phyloP scores from a whole-genome alignment of 2,113 vertebrate species.

The Barnardius zonarius region DNA sequence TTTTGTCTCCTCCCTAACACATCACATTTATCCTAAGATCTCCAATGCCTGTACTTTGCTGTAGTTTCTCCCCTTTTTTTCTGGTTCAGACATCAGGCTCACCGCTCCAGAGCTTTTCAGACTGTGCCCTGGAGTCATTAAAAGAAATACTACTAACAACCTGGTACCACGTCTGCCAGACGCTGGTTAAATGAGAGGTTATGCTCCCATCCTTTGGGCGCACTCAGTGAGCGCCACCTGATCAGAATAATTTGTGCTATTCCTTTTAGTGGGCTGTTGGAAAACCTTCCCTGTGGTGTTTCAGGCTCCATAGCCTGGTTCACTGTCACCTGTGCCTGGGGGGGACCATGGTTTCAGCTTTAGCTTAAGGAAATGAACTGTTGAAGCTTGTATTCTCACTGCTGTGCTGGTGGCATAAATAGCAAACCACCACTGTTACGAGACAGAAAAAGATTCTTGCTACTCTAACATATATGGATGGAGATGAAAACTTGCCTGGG shows the following conservation, averaged over 20 bases:
- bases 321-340: fast-evolving
- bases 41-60: neutral
- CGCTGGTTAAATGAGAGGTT: neutral
- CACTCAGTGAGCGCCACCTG: neutral
- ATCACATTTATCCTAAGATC: neutral
- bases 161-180: neutral
- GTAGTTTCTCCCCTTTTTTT: neutral
- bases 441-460: neutral
- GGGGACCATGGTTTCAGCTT: neutral
- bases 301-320: neutral
- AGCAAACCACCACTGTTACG: neutral
- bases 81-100: neutral
- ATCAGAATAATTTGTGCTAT: neutral
- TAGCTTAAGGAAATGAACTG: neutral
- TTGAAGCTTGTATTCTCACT: neutral
- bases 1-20: neutral
- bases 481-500: neutral
- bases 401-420: neutral
- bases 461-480: neutral
- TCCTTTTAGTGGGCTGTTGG: neutral
- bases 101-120: neutral
- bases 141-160: neutral
- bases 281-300: neutral
- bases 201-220: neutral
- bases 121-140: neutral